phyloP scores from a whole-genome alignment of 2,888 invertebrate species.

The Branchellion lobata region DNA sequence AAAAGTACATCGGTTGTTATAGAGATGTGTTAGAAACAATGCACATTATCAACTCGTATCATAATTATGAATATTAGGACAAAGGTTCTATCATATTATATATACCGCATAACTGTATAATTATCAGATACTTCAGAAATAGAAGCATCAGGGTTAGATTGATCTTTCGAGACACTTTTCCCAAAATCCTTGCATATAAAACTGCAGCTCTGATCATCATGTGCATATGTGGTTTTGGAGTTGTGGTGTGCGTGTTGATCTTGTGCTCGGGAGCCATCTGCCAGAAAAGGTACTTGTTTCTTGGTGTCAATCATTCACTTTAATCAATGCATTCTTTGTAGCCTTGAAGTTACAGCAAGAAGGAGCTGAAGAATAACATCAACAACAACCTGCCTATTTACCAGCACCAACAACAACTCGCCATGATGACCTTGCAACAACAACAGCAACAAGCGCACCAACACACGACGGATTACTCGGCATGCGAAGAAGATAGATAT shows the following conservation, averaged over 20 bases:
- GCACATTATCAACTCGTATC: too few relatives aligned
- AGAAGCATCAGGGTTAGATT: slow-evolving; percentile 12
- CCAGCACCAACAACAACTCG: slow-evolving; percentile 11
- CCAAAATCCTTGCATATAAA: not conserved
- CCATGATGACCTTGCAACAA: slow-evolving; percentile 4
- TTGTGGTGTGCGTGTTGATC: slow-evolving; percentile 33
- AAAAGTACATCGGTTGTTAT: not conserved
- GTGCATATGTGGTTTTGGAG: slow-evolving; percentile 24
- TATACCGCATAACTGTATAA: too few relatives aligned
- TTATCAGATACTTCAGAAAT: too few relatives aligned
- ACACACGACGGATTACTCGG: not conserved
- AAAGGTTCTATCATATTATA: too few relatives aligned
- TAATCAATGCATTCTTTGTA: not conserved
- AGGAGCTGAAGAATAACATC: slow-evolving; percentile 1
- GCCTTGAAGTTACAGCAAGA: not conserved
- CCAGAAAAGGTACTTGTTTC: slow-evolving; percentile 29
- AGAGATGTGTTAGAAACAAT: not conserved
- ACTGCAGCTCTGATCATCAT: slow-evolving; percentile 13
- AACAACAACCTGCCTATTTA: slow-evolving; percentile 11
- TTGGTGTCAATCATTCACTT: not conserved
- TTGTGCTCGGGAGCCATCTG: slow-evolving; percentile 40
- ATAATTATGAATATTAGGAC: too few relatives aligned
- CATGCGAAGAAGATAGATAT: slow-evolving; percentile 32
- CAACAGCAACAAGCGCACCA: not conserved
- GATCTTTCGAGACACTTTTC: not conserved